Base-by-base conservation (phyloP, 2,113 vertebrate genomes). In the Cyprinus carpio region DNA sequence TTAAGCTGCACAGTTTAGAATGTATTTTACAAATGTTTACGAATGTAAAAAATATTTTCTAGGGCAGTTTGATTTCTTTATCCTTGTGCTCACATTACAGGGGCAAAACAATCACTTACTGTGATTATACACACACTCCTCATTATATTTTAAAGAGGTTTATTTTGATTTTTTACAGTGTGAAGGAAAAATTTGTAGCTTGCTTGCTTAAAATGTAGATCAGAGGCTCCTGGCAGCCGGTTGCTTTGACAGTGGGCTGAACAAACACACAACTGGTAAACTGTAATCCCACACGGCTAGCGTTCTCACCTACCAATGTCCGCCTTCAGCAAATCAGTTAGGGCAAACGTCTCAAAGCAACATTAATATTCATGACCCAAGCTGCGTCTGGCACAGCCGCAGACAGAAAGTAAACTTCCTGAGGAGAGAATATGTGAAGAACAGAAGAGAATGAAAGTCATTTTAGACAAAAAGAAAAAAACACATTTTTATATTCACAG, bases 291-390 rank as follows among this genome's bases (percentile, higher is more conserved):
- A 74, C 71, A 13, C 40, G 72, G 40, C 40, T 27, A 75, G 40
- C 72, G 3, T 49, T 75, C 72, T 75, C 13, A 75, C 72, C 72
- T 75, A 49, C n/a, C 40, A 75, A 25, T 3, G 40, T 75, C 72
- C 23, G 72, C 72, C 40, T 75, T 75, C 72, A 75, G 72, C n/a
- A 75, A 27, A 75, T 46, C 40, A 46, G 40, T 46, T 43, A 49
- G 23, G n/a, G 23, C 72, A 46, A 75, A 16, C 13, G 6, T 49
- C 40, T 75, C 72, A 46, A 75, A 75, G 72, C 40, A 0, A n/a
- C n/a, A 75, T 75, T 75, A 75, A 75, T 75, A 75, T 75, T 75
- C 72, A 75, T 75, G 72, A 75, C n/a, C 72, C 40, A 75, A 15
- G 13, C 40, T n/a, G 40, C 23, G 40, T 46, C 40, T 74, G 67